Evolutionary conservation across 2,797 vertebrate species (phyloP).

Genomic region (Gymnoscopelus microlampas): DNA sequence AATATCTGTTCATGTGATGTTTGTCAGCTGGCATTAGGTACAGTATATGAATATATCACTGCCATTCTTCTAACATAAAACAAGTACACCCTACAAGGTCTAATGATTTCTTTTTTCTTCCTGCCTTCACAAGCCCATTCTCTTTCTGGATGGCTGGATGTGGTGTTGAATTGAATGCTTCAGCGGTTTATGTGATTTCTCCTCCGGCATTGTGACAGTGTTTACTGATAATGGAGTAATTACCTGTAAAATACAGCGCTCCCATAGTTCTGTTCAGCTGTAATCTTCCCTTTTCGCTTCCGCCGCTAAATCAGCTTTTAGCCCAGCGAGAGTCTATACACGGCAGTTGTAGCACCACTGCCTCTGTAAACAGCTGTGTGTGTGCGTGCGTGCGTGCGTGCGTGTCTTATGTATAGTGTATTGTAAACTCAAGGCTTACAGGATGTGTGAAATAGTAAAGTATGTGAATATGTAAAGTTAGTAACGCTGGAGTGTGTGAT

Average conservation of each 20-base stretch:
- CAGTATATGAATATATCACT: neutral
- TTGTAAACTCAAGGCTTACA: too few species aligned
- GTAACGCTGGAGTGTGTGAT: neutral
- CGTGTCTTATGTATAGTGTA: constrained; percentile 7
- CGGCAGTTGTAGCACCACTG: constrained; percentile 53
- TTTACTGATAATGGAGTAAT: constrained; percentile 84
- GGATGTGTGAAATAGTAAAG: too few species aligned
- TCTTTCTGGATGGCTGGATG: constrained; percentile 42
- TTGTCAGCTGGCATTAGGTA: neutral
- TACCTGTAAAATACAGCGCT: constrained; percentile 80
- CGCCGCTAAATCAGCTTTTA: constrained; percentile 59
- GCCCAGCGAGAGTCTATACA: constrained; percentile 61
- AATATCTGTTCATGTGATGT: neutral
- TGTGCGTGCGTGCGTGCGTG: constrained; percentile 32
- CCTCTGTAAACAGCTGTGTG: constrained; percentile 7
- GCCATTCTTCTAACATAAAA: constrained; percentile 1
- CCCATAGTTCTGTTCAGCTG: constrained; percentile 61
- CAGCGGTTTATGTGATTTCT: constrained; percentile 51
- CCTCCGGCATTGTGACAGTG: constrained; percentile 66
- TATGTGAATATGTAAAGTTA: too few species aligned
- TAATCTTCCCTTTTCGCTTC: constrained; percentile 60
- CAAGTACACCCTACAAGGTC: constrained; percentile 26
- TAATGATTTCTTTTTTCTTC: constrained; percentile 38
- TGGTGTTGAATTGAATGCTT: constrained; percentile 55
- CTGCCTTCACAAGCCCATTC: constrained; percentile 18